Evolutionary conservation across 2,113 vertebrate species (phyloP), one percentile per base, ranked within the genome.

Genomic region (Cavia aperea): DNA sequence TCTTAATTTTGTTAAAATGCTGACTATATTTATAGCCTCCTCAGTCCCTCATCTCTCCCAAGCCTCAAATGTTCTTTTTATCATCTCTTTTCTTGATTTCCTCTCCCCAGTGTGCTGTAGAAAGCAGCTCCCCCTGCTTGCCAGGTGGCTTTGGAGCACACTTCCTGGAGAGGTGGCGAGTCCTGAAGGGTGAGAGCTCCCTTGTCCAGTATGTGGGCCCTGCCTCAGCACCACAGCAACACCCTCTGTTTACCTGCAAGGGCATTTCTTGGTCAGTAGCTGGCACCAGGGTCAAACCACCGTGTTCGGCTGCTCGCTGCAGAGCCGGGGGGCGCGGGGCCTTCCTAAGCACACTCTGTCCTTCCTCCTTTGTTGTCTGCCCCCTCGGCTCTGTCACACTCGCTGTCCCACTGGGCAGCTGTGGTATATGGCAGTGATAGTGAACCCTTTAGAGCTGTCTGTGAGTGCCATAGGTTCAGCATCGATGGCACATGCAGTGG

Each of bases 1-100:
- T 56, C 46, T 86, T 93, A 49, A 92, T 93, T 92, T 68, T 73
- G 16, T 73, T 88, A 54, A 88, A 88, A 65, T 85, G 70, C 66
- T 72, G 26, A 85, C 43, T 19, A 1, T 1, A 66, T 36, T 21
- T 56, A 36, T 8, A 89, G 82, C 78, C 39, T 87, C 60, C 39
- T 87, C 29, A 63, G 2, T 66, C 33, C 13, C n/a, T 79, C 82
- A 33, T 43, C 31, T 77, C 78, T 84, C n/a, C 51, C 72, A 1
- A 26, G 65, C 72, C 39, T 88, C 70, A 87, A 15, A 19, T 46
- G 9, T 78, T 72, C 65, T 73, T 90, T 81, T 23, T 39, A 11
- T 84, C 43, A n/a, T 73, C 49, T 78, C 81, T 92, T 58, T 31
- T 86, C 75, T 88, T 70, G 14, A 23, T 85, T 79, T 63, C 36